Evolutionary conservation across 2,113 vertebrate species (phyloP).

Genomic region (Limnothrissa miodon): DNA sequence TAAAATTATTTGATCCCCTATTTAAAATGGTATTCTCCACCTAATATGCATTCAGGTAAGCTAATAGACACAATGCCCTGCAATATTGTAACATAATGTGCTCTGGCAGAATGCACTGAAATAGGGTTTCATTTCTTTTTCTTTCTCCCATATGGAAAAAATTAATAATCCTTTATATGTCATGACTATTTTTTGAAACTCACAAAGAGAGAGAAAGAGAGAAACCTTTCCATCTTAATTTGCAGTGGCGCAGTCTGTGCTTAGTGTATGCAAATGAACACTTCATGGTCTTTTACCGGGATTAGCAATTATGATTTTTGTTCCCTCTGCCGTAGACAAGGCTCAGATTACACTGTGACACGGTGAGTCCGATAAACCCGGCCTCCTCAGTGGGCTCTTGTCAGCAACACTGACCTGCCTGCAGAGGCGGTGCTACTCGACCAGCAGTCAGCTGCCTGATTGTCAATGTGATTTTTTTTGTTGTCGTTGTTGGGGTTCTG

Average conservation of each 20-base stretch:
- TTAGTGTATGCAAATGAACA: slow-evolving; percentile 41
- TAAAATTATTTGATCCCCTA: slow-evolving; percentile 69
- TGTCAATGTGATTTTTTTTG: slow-evolving; percentile 44
- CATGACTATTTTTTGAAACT: neutral
- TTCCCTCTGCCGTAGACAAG: slow-evolving; percentile 30
- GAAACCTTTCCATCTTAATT: slow-evolving; percentile 1
- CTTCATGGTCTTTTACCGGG: slow-evolving; percentile 38
- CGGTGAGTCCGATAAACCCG: slow-evolving; percentile 50
- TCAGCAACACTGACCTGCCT: slow-evolving; percentile 41
- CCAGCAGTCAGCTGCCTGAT: slow-evolving; percentile 39
- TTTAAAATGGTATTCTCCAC: slow-evolving; percentile 56
- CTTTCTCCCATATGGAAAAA: neutral
- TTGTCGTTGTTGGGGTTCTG: neutral
- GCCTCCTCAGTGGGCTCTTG: slow-evolving; percentile 50
- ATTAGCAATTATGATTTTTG: slow-evolving; percentile 53
- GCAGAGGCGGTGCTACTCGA: slow-evolving; percentile 37
- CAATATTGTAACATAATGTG: neutral
- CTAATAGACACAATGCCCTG: slow-evolving; percentile 39
- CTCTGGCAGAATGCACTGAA: neutral
- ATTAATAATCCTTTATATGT: neutral
- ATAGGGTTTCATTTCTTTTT: neutral
- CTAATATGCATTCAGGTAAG: slow-evolving; percentile 63
- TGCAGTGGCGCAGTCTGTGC: slow-evolving; percentile 5
- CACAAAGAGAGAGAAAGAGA: neutral
- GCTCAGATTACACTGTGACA: slow-evolving; percentile 50